These are phyloP conservation scores for Myripristis jacobus DNA, from an alignment of 2,797 vertebrate species.

Conservation along the genomic window DNA sequence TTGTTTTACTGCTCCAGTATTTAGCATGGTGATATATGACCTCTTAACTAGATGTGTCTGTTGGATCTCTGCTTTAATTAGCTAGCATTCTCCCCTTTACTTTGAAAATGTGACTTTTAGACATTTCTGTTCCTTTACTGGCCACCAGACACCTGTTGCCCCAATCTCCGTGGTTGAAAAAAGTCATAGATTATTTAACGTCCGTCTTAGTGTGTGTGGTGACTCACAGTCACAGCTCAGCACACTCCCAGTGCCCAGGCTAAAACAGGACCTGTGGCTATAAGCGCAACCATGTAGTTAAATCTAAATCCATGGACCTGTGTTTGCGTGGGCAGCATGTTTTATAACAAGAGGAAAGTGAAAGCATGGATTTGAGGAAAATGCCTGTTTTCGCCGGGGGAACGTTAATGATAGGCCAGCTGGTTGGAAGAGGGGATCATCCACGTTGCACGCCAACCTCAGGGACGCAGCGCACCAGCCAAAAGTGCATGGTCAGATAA, in stretches of 20 bases:
- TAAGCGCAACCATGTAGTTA: slow-evolving; percentile 63
- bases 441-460: slow-evolving; percentile 50
- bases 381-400: slow-evolving; percentile 47
- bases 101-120: slow-evolving; percentile 5
- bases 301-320: slow-evolving; percentile 63
- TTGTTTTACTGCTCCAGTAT: too few relatives aligned
- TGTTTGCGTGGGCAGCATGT: slow-evolving; percentile 71
- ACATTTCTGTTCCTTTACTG: neutral
- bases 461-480: slow-evolving; percentile 17
- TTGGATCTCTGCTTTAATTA: too few relatives aligned
- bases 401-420: slow-evolving; percentile 70
- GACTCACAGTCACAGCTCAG: slow-evolving; percentile 24
- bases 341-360: slow-evolving; percentile 66
- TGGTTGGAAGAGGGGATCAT: slow-evolving; percentile 37
- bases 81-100: neutral
- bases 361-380: slow-evolving; percentile 64
- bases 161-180: neutral
- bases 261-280: slow-evolving; percentile 49
- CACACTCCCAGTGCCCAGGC: slow-evolving; percentile 27
- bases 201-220: neutral
- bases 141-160: neutral
- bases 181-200: neutral
- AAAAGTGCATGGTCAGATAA: slow-evolving; percentile 40
- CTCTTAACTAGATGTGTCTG: too few relatives aligned
- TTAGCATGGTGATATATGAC: too few relatives aligned